Conservation (phyloP, 2,888 invertebrate genomes). For the Lysandra bellargus region DNA sequence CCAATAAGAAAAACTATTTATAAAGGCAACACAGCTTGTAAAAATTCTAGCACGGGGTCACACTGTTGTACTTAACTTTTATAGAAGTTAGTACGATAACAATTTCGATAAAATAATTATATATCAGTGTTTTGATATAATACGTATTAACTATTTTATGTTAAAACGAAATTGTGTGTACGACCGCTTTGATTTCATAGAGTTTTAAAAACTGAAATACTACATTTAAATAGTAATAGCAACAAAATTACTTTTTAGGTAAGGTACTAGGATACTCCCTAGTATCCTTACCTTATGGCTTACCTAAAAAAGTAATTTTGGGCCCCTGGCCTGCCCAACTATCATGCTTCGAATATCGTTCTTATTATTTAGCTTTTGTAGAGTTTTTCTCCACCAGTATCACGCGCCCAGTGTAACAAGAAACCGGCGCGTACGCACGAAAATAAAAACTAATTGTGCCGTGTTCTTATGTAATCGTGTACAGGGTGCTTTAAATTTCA, state of each 20-base stretch:
- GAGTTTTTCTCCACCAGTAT: neutral
- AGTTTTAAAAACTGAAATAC: no score
- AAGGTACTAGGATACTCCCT: no score
- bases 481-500: neutral
- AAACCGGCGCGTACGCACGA: neutral
- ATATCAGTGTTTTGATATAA: neutral
- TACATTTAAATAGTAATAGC: no score
- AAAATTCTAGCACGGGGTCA: constrained; percentile 7
- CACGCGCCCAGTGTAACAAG: neutral
- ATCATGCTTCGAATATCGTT: no score
- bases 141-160: neutral
- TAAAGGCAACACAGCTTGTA: neutral
- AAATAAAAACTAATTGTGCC: constrained; percentile 18
- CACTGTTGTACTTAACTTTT: neutral
- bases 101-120: neutral
- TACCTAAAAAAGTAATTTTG: no score
- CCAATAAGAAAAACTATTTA: constrained; percentile 13
- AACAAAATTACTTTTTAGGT: no score
- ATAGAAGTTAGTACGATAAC: neutral
- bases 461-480: neutral
- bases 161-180: neutral
- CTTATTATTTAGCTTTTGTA: no score
- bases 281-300: no score
- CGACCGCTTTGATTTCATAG: no score
- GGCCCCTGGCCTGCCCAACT: no score